Evolutionary conservation across 2,113 vertebrate genomes (phyloP).

Genomic region (Eurystomus gularis): DNA sequence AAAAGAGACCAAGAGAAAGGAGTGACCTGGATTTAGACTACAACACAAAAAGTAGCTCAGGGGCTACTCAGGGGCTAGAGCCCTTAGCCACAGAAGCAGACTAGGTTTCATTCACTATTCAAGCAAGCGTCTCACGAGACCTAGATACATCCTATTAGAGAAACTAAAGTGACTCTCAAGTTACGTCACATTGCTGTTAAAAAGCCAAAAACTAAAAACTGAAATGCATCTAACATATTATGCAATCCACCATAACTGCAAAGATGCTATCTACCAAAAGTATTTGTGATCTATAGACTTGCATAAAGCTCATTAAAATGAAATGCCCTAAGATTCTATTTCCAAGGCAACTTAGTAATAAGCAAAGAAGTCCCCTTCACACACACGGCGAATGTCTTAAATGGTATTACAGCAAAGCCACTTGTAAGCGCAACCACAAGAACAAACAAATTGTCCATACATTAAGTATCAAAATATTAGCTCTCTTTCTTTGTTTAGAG

Average conservation of each 20-base stretch:
- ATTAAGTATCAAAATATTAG: not conserved
- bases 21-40: fast-evolving
- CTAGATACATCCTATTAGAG: not conserved
- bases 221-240: not conserved
- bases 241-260: not conserved
- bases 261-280: not conserved
- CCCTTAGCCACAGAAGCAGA: not conserved
- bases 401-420: not conserved
- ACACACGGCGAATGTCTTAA: not conserved
- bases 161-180: not conserved
- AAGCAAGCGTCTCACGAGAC: not conserved
- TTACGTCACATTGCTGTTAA: not conserved
- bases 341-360: not conserved
- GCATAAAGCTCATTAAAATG: too few relatives aligned
- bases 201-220: not conserved
- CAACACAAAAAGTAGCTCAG: not conserved
- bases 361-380: not conserved
- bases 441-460: not conserved
- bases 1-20: not conserved
- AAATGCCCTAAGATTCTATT: not conserved
- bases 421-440: not conserved
- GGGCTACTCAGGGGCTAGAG: not conserved
- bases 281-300: not conserved
- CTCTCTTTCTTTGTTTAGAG: not conserved
- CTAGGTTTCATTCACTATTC: not conserved